Evolutionary conservation across 2,888 invertebrate genomes (phyloP), one percentile per base, ranked within the genome.

Genomic region (Athalia circularis): DNA sequence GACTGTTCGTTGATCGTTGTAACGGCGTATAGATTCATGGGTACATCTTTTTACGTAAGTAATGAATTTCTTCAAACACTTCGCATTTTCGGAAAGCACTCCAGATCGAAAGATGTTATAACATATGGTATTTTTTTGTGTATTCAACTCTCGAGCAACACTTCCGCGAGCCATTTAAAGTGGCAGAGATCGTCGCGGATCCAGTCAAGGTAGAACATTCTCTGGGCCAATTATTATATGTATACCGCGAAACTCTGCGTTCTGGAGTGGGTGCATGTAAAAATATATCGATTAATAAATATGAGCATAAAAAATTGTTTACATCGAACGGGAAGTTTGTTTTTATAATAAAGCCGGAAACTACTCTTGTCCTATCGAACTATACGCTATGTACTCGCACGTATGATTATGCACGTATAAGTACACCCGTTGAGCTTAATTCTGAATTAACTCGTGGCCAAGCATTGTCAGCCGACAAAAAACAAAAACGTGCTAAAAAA

Each of bases 121-220:
- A 47, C 72, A 59, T n/a, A 45, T 7, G 3, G 15, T 13, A 5
- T 59, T 8, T 72, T 45, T 4, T 6, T 4, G 45, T 5, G 9
- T 29, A 57, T n/a, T 7, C 48, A 43, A 4, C 29, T 11, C 13
- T 52, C 5, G 43, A 59, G 57, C 43, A 15, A 59, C 52, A 57
- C 59, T 72, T 72, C 47, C 72, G 72, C 45, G 59, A 57, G 13
- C 47, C 57, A 15, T 13, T 47, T 59, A 5, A 48, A 72, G 29
- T 47, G 8, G 15, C 4, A 59, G 29, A 59, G 29, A 29, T 29
- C 29, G 29, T 29, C 29, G 29, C 15, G 9, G n/a, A 52, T 54
- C 45, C 43, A 43, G 68, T 68, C 72, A 72, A 72, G 72, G 59
- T 13, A 47, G 72, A 9, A 9, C 72, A 72, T 72, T 72, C 72